Evolutionary conservation across 2,113 vertebrate species (phyloP).

Genomic region (Mus spicilegus): DNA sequence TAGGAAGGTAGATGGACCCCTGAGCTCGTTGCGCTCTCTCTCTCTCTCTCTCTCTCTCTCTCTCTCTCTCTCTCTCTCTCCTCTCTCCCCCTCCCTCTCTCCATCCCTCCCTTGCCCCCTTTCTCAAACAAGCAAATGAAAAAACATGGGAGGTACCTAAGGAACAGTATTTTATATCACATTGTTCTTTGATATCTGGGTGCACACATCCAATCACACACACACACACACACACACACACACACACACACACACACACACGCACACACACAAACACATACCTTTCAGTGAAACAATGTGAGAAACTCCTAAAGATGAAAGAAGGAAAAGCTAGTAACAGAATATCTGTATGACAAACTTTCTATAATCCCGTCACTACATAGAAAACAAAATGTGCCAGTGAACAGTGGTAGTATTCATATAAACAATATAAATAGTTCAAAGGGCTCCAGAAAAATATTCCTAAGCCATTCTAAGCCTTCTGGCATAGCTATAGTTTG

Average conservation of each 20-base stretch:
- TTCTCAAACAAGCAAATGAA: background rate
- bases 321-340: conserved; percentile 13
- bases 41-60: background rate
- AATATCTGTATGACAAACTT: background rate
- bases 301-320: background rate
- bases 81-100: too few relatives aligned
- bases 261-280: background rate
- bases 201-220: background rate
- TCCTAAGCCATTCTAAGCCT: background rate
- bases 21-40: background rate
- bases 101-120: background rate
- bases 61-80: too few relatives aligned
- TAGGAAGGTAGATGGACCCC: background rate
- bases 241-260: background rate
- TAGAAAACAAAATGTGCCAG: background rate
- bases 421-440: conserved; percentile 2
- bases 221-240: background rate
- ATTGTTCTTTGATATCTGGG: background rate
- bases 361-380: background rate
- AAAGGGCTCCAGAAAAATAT: conserved; percentile 36
- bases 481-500: conserved; percentile 29
- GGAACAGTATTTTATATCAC: background rate
- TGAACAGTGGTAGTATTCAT: background rate
- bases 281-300: background rate
- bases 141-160: background rate